phyloP scores from a whole-genome alignment of 2,797 vertebrate genomes.

The Gymnoscopelus braueri region DNA sequence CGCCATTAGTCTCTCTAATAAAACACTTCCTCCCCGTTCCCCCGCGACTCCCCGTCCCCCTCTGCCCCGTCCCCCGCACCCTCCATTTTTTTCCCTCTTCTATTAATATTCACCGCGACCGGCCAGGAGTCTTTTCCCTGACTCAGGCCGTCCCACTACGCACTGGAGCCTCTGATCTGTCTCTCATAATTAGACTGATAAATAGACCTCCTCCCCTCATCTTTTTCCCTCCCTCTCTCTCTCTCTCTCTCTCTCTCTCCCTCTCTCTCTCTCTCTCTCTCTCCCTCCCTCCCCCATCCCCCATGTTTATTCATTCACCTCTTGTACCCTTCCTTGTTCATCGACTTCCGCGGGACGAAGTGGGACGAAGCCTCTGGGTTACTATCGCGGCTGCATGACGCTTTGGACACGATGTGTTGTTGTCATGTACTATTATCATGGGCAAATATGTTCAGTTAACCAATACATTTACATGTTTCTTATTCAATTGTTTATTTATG shows the following conservation, averaged over 20 bases:
- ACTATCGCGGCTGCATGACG: slow-evolving; percentile 27
- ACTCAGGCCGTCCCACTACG: slow-evolving; percentile 70
- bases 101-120: slow-evolving; percentile 76
- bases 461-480: too few species aligned
- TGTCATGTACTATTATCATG: too few species aligned
- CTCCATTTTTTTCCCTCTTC: slow-evolving; percentile 13
- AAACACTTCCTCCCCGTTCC: slow-evolving; percentile 58
- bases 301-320: slow-evolving; percentile 12
- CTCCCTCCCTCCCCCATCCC: slow-evolving; percentile 6
- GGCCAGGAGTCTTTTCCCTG: slow-evolving; percentile 66
- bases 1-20: slow-evolving; percentile 79
- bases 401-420: slow-evolving; percentile 9
- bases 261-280: slow-evolving; percentile 13
- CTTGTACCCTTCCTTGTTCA: slow-evolving; percentile 23
- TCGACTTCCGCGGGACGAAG: slow-evolving; percentile 28
- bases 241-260: slow-evolving; percentile 1
- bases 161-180: slow-evolving; percentile 69
- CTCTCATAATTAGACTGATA: slow-evolving; percentile 80
- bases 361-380: slow-evolving; percentile 25
- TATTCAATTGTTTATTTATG: too few species aligned
- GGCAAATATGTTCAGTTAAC: too few species aligned
- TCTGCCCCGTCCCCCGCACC: neutral
- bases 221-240: slow-evolving; percentile 14
- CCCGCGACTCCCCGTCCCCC: neutral
- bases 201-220: slow-evolving; percentile 63